Evolutionary conservation across 1,140 invertebrate species (phyloP).

Genomic region (Bombus confusus): DNA sequence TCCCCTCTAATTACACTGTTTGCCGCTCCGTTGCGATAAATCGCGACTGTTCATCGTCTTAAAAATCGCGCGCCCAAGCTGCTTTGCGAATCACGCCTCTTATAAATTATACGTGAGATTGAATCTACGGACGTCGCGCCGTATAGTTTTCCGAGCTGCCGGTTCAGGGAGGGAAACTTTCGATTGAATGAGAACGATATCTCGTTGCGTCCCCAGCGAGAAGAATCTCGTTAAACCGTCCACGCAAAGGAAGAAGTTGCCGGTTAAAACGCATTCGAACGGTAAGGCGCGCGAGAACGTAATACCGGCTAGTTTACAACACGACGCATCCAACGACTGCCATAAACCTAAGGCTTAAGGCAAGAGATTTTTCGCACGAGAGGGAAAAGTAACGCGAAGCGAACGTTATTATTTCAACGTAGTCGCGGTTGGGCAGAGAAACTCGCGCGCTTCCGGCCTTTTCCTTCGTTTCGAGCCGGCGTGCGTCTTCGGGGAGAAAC

Average conservation of each 20-base stretch:
- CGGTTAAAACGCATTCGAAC: constrained; percentile 33
- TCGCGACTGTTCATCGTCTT: not conserved
- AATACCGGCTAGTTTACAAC: constrained; percentile 56
- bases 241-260: constrained; percentile 10
- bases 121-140: not conserved
- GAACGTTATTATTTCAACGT: constrained; percentile 43
- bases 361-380: constrained; percentile 41
- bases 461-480: not conserved
- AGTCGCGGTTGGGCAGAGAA: not conserved
- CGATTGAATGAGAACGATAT: constrained; percentile 17
- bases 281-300: constrained; percentile 27
- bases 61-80: not conserved
- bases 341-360: constrained; percentile 56
- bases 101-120: constrained; percentile 7
- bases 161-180: constrained; percentile 20
- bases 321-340: constrained; percentile 49
- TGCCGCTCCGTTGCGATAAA: not conserved
- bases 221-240: constrained; percentile 53
- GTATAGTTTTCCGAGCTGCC: not conserved
- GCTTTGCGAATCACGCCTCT: not conserved
- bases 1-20: not conserved
- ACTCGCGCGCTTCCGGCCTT: not conserved
- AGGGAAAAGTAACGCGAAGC: constrained; percentile 36
- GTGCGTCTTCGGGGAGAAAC: not conserved
- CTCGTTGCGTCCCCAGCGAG: not conserved